Evolutionary conservation across 1,140 invertebrate species (phyloP), one percentile per base, ranked within the genome.

Genomic region (Trichonephila clavipes): DNA sequence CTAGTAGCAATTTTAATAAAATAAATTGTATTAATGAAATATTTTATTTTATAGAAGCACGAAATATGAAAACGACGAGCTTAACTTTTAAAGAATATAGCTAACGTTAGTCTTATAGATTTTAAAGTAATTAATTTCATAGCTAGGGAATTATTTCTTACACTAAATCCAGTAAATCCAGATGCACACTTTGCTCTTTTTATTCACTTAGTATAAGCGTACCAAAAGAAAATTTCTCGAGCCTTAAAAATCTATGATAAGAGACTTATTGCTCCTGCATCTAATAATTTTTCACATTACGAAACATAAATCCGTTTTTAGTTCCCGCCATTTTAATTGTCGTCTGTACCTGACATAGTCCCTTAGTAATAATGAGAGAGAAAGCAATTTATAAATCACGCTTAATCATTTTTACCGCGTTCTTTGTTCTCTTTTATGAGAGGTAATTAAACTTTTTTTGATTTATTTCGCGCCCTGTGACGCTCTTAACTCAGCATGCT

Each of bases 381-480:
- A 58, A 44, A 51, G 44, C 82, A 51, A 83, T 83, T 83, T 83
- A 83, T 83, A 83, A 83, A 59, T 58, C 51, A 83, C 82, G 82
- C 21, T 59, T 82, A 83, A 83, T 83, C 82, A 51, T 83, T 83
- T 83, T 83, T 83, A 24, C 82, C 5, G 4, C 82, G 44, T 24
- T 83, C 28, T 28, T 77, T 77, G 72, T 40, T 77, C 72, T 83
- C 82, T 83, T 83, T 83, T 59, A 83, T 83, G 82, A 83, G 82
- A 51, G 82, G 82, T 83, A 83, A 83, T 83, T 83, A 83, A 83
- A 83, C 82, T 83, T 83, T 83, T 40, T 83, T 83, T 51, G 40
- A 59, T 58, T 83, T 83, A 83, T 58, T 83, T 58, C 44, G 40
- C n/a, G 44, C 44, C 82, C 82, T 58, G 19, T 58, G 28, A 83